Base-by-base conservation (phyloP, 1,140 invertebrate species). In the Drosophila elegans region DNA sequence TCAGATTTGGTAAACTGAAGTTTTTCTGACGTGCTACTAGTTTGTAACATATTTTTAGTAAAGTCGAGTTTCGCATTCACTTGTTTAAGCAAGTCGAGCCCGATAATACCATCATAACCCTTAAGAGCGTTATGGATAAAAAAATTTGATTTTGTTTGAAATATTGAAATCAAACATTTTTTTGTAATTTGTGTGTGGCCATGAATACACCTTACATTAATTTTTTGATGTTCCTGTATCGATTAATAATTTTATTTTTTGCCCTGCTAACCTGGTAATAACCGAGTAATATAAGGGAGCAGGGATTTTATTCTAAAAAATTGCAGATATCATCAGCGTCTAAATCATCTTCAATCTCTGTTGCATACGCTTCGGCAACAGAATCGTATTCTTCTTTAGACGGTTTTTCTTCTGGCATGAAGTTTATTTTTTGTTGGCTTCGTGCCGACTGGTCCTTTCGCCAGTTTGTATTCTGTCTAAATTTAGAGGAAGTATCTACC, bases 261-360 rank as follows among this genome's bases (percentile, higher is more conserved):
- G 39, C 29, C 64, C 73, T 57, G 52, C 57, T 48, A 69, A 11
- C 27, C 44, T 63, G 9, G n/a, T n/a, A n/a, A n/a, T n/a, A n/a
- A n/a, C n/a, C 64, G 46, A n/a, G 48, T 54, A n/a, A 74, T 36
- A 36, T 45, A 67, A 29, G 54, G 61, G n/a, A 66, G 71, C 48
- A 67, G 71, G 45, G 57, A 69, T 3, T 38, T 59, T 49, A 38
- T 10, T n/a, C 53, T 69, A 75, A 75, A 75, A 69, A 68, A 36
- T 36, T 36, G 9, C 34, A 36, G 2, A 5, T 9, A 7, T 36
- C 34, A 36, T 36, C 34, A 7, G 34, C 34, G 9, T 36, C 7
- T 36, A 36, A 10, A 9, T 36, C 34, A 36, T 36, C 34, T 53
- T 61, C 41, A 11, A 55, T 38, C 10, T 45, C 52, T 29, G 34